Base-by-base conservation (phyloP, 1,140 invertebrate genomes). In the Drosophila parabipectinata region DNA sequence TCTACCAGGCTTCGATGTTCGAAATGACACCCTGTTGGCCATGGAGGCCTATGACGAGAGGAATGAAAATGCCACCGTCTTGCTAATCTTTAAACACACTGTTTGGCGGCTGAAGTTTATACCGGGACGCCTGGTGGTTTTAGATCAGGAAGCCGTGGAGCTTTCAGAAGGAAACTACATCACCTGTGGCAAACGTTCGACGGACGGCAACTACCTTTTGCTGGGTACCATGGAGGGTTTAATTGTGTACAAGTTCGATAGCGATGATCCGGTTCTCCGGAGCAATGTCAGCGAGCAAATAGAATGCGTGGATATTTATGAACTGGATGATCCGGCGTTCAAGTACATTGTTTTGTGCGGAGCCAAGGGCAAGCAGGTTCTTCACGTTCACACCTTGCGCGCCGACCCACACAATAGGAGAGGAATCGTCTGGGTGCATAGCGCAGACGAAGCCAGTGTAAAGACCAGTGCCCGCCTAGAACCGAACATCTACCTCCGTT, bases 231-330 rank as follows among this genome's bases (percentile, higher is more conserved):
- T 39, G 0, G 59, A 66, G 24, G 91, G 91, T 8, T 52, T 92
- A 0, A 71, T 90, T 6, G 76, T 92, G 1, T 90, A 88, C 9
- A 84, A 92, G 54, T 52, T 89, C 0, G 53, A 54, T 4, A 41
- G n/a, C 1, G 67, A 60, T 0, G 21, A 67, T 12, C 39, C 62
- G 14, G 62, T 87, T 2, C 56, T 90, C 18, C 73, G 76, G 1
- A 90, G 84, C 52, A 92, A 82, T 68, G 71, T 92, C 9, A 92
- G 91, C 51, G 91, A 92, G 18, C 58, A 73, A 2, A 90, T 92
- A 32, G 60, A 66, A 4, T 90, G 90, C 32, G 60, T 92, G 37
- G 91, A 92, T 60, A 61, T 91, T 6, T 90, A 81, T 39, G 50
- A 75, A 45, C 18, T 92, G 3, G 59, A 32, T 10, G 59, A 75